A percentile compares a stretch with the other conserved stretches of the same genome.
These are phyloP conservation scores for Hirtodrosophila confusa DNA, from an alignment of 2,888 invertebrate genomes.

Conservation along the genomic window DNA sequence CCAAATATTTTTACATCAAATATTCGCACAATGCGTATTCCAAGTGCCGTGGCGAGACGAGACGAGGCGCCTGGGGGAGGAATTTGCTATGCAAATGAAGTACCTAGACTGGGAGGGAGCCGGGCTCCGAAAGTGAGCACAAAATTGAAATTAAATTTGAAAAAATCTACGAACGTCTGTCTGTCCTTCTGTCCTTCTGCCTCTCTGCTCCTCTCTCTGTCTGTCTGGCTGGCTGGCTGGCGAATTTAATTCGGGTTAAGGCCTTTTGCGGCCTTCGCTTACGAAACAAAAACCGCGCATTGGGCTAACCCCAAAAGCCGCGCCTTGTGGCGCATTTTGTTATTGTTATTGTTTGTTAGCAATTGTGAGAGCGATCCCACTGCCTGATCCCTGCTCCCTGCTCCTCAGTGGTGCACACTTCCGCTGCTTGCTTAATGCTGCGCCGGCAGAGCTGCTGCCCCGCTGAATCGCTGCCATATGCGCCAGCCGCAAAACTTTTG, in stretches of 20 bases:
- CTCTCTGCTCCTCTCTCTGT: too few relatives aligned
- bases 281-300: conserved; percentile 57
- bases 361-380: conserved; percentile 43
- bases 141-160: conserved; percentile 67
- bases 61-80: not conserved
- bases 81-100: conserved; percentile 69
- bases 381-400: conserved; percentile 4
- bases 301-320: conserved; percentile 65
- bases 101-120: not conserved
- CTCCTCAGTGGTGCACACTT: conserved; percentile 31
- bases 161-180: conserved; percentile 1
- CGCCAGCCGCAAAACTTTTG: conserved; percentile 76
- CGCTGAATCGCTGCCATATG: conserved; percentile 60
- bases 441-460: conserved; percentile 12
- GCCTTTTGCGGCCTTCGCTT: conserved; percentile 46
- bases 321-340: conserved; percentile 60
- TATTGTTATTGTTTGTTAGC: conserved; percentile 57
- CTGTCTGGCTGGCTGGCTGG: conserved; percentile 11
- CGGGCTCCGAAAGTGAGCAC: not conserved
- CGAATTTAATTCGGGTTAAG: conserved; percentile 68
- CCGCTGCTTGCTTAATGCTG: conserved; percentile 13
- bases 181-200: not conserved
- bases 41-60: conserved; percentile 26
- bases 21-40: conserved; percentile 55
- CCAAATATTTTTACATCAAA: conserved; percentile 54